phyloP scores from a whole-genome alignment of 2,797 vertebrate genomes.

The Mus minutoides region DNA sequence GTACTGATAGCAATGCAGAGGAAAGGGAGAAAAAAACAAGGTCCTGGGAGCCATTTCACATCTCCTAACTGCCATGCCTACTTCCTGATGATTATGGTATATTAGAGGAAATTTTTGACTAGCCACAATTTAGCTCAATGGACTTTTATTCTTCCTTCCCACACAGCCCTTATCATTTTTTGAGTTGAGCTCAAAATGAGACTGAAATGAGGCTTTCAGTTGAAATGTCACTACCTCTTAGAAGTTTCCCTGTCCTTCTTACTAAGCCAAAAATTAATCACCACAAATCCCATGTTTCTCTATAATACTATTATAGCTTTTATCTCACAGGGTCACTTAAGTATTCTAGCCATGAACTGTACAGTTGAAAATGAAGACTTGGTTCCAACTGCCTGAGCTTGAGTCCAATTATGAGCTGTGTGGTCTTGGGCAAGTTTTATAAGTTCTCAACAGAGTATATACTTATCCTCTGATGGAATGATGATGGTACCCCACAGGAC shows the following conservation, averaged over 20 bases:
- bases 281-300: background rate
- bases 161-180: background rate
- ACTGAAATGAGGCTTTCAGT: background rate
- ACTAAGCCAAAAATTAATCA: constrained; percentile 4
- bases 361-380: constrained; percentile 4
- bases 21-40: background rate
- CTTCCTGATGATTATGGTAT: background rate
- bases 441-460: background rate
- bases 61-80: background rate
- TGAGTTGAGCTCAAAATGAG: background rate
- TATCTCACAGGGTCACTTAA: background rate
- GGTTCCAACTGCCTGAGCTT: background rate
- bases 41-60: background rate
- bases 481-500: background rate
- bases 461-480: background rate
- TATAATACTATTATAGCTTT: background rate
- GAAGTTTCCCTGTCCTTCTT: background rate
- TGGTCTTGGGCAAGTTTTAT: background rate
- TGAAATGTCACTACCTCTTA: background rate
- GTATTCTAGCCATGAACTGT: background rate
- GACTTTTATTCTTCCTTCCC: background rate
- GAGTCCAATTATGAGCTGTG: background rate
- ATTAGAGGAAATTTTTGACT: background rate
- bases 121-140: background rate
- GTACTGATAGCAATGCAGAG: background rate